These are phyloP conservation scores for Pachyseris speciosa DNA, from an alignment of 64 coral and sea anemone genomes.

Conservation along the genomic window DNA sequence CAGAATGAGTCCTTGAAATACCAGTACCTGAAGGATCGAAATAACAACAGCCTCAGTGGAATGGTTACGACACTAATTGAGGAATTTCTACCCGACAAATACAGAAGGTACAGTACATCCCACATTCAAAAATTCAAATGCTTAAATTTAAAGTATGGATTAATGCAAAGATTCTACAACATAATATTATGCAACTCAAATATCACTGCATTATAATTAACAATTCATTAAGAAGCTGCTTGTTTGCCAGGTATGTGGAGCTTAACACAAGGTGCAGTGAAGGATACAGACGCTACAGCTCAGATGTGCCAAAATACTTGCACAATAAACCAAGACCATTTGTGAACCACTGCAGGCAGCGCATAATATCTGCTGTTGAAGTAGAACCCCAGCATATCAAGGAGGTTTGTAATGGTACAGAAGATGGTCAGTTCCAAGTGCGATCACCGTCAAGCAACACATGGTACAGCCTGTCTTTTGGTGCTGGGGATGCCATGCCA, in stretches of 20 bases:
- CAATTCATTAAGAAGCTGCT: conserved; percentile 23
- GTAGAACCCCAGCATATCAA: conserved; percentile 35
- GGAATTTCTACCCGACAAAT: conserved; percentile 62
- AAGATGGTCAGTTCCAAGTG: conserved; percentile 53
- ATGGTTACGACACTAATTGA: conserved; percentile 60
- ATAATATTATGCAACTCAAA: not conserved
- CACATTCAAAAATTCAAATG: conserved; percentile 13
- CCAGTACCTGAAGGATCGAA: conserved; percentile 66
- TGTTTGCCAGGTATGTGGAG: conserved; percentile 63
- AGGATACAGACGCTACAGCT: conserved; percentile 53
- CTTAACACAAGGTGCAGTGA: conserved; percentile 63
- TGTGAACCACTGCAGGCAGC: conserved; percentile 57
- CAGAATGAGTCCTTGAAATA: conserved; percentile 75
- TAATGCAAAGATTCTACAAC: conserved; percentile 15
- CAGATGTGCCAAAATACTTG: conserved; percentile 46
- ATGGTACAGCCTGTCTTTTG: conserved; percentile 67
- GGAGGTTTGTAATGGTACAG: not conserved
- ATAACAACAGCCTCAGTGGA: conserved; percentile 63
- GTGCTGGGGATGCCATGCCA: conserved; percentile 59
- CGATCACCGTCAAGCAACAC: conserved; percentile 31
- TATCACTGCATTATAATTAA: conserved; percentile 1
- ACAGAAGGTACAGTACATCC: conserved; percentile 24
- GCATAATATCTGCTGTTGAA: conserved; percentile 42
- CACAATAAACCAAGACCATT: conserved; percentile 68
- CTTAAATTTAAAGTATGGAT: conserved; percentile 28